phyloP scores from a whole-genome alignment of 2,888 invertebrate genomes.

The Emesis russula region DNA sequence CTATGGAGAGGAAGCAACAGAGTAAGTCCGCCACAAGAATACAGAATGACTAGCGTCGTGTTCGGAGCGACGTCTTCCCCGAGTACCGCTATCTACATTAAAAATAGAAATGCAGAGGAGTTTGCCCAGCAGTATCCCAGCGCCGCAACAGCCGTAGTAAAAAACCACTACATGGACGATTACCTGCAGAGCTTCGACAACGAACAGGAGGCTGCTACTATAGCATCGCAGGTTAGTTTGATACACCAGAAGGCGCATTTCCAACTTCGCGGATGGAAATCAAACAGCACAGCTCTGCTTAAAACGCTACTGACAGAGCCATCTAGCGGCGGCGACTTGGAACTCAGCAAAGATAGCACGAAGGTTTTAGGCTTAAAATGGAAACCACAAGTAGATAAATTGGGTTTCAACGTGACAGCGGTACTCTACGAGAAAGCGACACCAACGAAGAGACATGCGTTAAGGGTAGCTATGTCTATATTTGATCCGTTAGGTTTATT shows the following conservation, averaged over 20 bases:
- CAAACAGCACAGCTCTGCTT: neutral
- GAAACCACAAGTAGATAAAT: neutral
- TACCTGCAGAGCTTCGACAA: neutral
- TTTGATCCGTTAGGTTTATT: slow-evolving; percentile 52
- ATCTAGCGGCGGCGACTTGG: neutral
- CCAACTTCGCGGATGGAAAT: neutral
- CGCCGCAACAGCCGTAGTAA: neutral
- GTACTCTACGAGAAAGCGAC: neutral
- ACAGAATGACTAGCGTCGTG: slow-evolving; percentile 47
- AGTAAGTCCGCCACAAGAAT: slow-evolving; percentile 10
- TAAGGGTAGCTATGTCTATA: slow-evolving; percentile 26
- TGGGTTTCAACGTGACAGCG: neutral
- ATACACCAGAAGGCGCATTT: neutral
- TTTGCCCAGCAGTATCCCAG: neutral
- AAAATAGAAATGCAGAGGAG: slow-evolving; percentile 51
- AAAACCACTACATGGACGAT: neutral
- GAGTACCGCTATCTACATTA: slow-evolving; percentile 46
- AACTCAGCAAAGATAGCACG: neutral
- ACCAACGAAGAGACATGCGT: slow-evolving; percentile 26
- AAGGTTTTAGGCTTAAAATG: neutral
- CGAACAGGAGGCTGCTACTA: neutral
- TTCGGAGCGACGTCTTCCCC: slow-evolving; percentile 65
- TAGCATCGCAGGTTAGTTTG: neutral
- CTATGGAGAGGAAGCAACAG: slow-evolving; percentile 45
- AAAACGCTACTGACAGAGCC: neutral